Conservation (phyloP, 2,797 vertebrate species). For the Petrocephalus sullivani region DNA sequence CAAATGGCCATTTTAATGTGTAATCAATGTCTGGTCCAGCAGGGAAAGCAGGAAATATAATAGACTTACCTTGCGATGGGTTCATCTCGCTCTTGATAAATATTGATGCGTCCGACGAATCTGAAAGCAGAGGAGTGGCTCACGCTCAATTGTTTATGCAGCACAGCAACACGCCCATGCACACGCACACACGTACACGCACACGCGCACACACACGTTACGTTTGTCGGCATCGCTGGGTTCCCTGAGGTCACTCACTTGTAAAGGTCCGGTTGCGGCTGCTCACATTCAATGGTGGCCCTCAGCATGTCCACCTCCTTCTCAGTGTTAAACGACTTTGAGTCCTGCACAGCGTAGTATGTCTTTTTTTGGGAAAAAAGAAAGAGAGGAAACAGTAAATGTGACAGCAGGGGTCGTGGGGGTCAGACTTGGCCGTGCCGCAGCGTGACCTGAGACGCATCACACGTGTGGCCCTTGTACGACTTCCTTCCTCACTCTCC, state of each 20-base stretch:
- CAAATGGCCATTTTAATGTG: slow-evolving; percentile 31
- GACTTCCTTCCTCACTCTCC: neutral
- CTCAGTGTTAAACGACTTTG: slow-evolving; percentile 82
- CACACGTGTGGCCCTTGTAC: neutral
- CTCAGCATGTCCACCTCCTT: slow-evolving; percentile 77
- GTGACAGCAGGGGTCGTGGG: neutral
- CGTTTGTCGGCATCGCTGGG: neutral
- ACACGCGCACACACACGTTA: neutral
- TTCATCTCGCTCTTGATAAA: slow-evolving; percentile 83
- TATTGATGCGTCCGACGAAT: slow-evolving; percentile 89
- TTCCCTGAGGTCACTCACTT: slow-evolving; percentile 68
- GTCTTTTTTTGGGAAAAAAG: slow-evolving; percentile 60
- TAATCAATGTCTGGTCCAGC: slow-evolving; percentile 32
- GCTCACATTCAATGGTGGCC: slow-evolving; percentile 93
- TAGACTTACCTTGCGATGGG: slow-evolving; percentile 78
- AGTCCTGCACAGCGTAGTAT: slow-evolving; percentile 89
- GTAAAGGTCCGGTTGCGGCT: slow-evolving; percentile 95
- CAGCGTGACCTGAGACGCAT: neutral
- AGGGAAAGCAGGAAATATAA: neutral
- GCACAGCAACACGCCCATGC: neutral
- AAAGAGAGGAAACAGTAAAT: neutral
- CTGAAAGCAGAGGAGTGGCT: slow-evolving; percentile 54
- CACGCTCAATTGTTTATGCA: neutral
- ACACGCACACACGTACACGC: neutral
- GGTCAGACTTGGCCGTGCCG: neutral